Base-by-base conservation (phyloP, 2,888 invertebrate genomes). In the Carterocephalus palaemon region DNA sequence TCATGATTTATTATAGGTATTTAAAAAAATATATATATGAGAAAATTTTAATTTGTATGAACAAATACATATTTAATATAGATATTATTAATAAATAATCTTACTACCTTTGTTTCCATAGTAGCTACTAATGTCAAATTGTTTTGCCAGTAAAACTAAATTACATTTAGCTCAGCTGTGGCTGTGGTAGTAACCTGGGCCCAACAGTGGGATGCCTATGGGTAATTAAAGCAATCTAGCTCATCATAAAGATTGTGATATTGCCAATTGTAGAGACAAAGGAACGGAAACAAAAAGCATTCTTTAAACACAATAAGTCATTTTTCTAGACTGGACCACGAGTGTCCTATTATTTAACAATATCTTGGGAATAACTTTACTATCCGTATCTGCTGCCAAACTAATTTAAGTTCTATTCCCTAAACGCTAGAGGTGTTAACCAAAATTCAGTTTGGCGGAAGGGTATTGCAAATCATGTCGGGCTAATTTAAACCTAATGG, bases 251-350 rank as follows among this genome's bases (percentile, higher is more conserved):
- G 16, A 42, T 42, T 28, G 9, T 16, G 22, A 43, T 43, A 42
- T 28, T 8, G 16, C 22, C 29, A 36, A 15, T 36, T 36, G 29
- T 36, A 22, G 36, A 43, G 12, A 43, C 43, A 43, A 43, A 43
- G 43, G 12, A 36, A 43, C 23, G 29, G 36, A 36, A 43, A 36
- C 23, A 36, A 43, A 36, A 43, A 43, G 43, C 36, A 43, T 43
- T 43, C 43, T 43, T 43, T 43, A 43, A 43, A 36, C 36, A 43
- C 43, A 43, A 43, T 43, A 43, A 43, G 43, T 43, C 36, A 43
- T 43, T 43, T 43, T 43, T 43, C 43, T 34, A 36, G 43, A 43
- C 36, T 23, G 43, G 43, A 43, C 43, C 29, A 22, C 43, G 29
- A 26, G 43, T 43, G 43, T 43, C 36, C 23, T 43, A 43, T 43